A percentile compares a stretch with the other conserved stretches of the same genome.
Conservation (phyloP, 1,140 invertebrate genomes). For the Wiebesia pumilae region DNA sequence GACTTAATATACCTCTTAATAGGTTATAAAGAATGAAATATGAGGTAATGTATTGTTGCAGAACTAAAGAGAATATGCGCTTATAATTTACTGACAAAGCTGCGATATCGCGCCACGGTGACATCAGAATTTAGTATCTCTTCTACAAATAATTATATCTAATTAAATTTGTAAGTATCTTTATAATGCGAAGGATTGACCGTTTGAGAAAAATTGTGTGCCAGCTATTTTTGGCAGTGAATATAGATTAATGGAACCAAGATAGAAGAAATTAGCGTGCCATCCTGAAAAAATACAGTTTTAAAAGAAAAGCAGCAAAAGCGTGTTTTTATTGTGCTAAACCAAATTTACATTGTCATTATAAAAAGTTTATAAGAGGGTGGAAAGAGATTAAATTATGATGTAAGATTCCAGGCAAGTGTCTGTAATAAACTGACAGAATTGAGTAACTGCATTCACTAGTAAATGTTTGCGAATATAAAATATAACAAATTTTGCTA, state of each 20-base stretch:
- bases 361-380: background rate
- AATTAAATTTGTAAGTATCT: constrained; percentile 55
- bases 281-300: background rate
- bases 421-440: background rate
- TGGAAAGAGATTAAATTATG: background rate
- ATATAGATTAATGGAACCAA: background rate
- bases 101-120: background rate
- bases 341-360: background rate
- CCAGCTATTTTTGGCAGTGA: background rate
- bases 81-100: background rate
- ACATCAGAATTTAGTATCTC: constrained; percentile 35
- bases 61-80: background rate
- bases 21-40: background rate
- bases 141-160: constrained; percentile 48
- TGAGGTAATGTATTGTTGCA: background rate
- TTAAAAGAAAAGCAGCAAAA: background rate
- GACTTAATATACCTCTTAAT: background rate
- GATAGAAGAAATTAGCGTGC: background rate
- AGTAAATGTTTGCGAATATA: background rate
- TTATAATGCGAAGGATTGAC: background rate
- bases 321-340: background rate
- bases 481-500: background rate
- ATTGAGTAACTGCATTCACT: background rate
- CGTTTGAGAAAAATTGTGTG: too few species aligned
- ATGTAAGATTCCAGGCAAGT: background rate